Conservation (phyloP, 2,113 vertebrate genomes). For the Natator depressus region DNA sequence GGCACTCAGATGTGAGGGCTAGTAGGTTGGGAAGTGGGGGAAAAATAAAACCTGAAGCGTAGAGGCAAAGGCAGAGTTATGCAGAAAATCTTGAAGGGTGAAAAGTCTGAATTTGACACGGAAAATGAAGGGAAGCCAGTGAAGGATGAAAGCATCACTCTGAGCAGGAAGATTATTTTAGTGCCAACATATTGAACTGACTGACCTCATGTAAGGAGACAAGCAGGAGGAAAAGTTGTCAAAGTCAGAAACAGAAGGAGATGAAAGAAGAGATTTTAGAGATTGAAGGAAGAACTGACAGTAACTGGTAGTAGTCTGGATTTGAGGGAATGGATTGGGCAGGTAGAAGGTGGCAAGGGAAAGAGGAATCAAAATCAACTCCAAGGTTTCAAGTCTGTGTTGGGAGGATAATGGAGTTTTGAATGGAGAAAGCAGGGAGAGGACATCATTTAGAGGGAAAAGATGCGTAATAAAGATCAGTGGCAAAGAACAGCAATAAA, state of each 20-base stretch:
- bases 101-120: not conserved
- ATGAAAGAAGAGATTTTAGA: not conserved
- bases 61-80: not conserved
- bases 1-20: not conserved
- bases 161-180: not conserved
- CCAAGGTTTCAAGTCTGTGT: not conserved
- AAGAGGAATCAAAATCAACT: not conserved
- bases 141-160: not conserved
- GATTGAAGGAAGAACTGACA: not conserved
- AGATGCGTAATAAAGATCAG: not conserved
- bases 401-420: not conserved
- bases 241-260: not conserved
- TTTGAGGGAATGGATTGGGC: not conserved
- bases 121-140: not conserved
- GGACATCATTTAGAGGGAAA: not conserved
- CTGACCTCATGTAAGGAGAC: not conserved
- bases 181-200: not conserved
- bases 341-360: not conserved
- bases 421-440: not conserved
- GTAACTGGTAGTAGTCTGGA: not conserved
- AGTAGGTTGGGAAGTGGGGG: not conserved
- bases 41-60: not conserved
- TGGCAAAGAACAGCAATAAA: not conserved
- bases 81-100: not conserved
- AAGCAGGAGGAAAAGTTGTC: not conserved